Evolutionary conservation across 2,888 invertebrate genomes (phyloP), one percentile per base, ranked within the genome.

Genomic region (Lithophane ornitopus): DNA sequence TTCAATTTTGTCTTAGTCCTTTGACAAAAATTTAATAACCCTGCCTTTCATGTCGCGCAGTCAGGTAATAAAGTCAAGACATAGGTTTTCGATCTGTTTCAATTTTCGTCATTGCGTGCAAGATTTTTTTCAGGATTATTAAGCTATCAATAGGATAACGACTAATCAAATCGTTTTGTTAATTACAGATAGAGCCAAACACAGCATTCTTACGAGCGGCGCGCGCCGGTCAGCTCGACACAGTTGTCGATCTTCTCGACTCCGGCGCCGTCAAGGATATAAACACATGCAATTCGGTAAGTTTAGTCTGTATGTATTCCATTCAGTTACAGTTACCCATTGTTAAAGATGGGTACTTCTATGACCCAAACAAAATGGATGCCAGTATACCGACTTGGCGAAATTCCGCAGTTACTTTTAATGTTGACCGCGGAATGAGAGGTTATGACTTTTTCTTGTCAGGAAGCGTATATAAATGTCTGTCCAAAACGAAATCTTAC

Each of bases 191-290:
- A 95, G 99, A 99, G 94, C 98, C 99, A 89, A 99, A 99, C 95
- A 99, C 99, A 92, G 98, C 99, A 89, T 99, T 99, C 96, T 97
- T 99, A 91, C 97, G 99, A 90, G 99, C 99, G 89, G 99, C 99
- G 83, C 97, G 99, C 89, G 99, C 99, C 85, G 99, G 99, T 66
- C 99, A 99, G 93, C 97, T 99, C 89, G 99, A 99, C 90, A 99
- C 99, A 94, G 98, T 99, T 44, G 97, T 99, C 91, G 99, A 99
- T 93, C 98, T 99, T 90, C 97, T 99, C 87, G 98, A 99, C 96
- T 97, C 97, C 58, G 97, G 97, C 78, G 98, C 98, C 80, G 98
- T 99, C 88, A 98, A 98, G 87, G 99, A 99, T 93, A 99, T 99
- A 93, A 99, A 99, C 97, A 99, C 99, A 87, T 98, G 99, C 94